phyloP scores from a whole-genome alignment of 2,797 vertebrate species.

The Falco rusticolus region DNA sequence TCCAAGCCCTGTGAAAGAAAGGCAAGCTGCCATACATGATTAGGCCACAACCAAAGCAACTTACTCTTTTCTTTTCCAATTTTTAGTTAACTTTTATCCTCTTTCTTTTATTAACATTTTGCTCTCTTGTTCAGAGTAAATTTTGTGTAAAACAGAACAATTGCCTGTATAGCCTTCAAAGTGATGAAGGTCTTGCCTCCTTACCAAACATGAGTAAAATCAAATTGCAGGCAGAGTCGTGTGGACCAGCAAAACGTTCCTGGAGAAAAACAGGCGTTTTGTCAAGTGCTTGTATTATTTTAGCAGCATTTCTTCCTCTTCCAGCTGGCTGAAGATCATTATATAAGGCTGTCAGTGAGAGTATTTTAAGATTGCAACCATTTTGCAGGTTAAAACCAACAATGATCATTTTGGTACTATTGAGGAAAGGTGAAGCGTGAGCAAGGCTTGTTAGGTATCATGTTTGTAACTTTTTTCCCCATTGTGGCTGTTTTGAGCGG shows the following conservation, averaged over 20 bases:
- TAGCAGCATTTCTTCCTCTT: background rate
- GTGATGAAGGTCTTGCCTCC: background rate
- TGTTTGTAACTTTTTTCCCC: background rate
- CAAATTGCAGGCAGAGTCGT: background rate
- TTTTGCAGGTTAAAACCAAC: background rate
- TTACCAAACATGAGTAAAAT: background rate
- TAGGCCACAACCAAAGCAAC: background rate
- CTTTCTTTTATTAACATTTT: background rate
- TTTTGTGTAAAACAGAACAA: background rate
- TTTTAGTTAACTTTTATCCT: background rate
- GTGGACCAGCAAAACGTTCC: background rate
- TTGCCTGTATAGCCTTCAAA: background rate
- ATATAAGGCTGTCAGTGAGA: background rate
- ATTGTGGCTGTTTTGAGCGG: background rate
- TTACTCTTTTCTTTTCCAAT: background rate
- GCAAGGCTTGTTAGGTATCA: background rate
- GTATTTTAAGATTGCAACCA: background rate
- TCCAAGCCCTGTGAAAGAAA: background rate
- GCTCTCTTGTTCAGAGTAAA: background rate
- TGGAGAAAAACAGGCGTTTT: background rate
- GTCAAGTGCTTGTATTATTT: background rate
- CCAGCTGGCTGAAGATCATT: background rate
- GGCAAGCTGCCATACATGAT: background rate
- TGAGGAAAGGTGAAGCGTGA: background rate
- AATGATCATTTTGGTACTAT: background rate